Conservation (phyloP, 2,113 vertebrate genomes). For the Rhegmatorhina hoffmannsi region DNA sequence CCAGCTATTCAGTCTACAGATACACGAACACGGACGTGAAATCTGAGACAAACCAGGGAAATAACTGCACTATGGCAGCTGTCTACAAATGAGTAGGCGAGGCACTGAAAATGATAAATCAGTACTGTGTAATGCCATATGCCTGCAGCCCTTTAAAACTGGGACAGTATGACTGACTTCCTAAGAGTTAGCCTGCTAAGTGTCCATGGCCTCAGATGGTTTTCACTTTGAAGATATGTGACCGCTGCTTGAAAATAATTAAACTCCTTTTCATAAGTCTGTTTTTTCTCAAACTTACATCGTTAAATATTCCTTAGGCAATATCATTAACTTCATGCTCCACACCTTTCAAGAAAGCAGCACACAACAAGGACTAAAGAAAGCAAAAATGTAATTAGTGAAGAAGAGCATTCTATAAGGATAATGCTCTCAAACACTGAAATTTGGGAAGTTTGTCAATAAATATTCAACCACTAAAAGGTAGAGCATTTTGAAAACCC, state of each 20-base stretch:
- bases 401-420: background rate
- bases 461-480: background rate
- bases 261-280: slow-evolving; percentile 29
- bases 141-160: background rate
- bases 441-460: background rate
- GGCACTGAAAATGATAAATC: slow-evolving; percentile 10
- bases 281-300: background rate
- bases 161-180: slow-evolving; percentile 9
- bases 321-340: background rate
- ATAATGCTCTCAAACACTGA: background rate
- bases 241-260: slow-evolving; percentile 23
- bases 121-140: slow-evolving; percentile 7
- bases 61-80: background rate
- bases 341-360: background rate
- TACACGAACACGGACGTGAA: background rate
- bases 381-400: background rate
- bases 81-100: background rate
- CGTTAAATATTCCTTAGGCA: background rate
- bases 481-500: background rate
- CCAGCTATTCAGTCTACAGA: background rate
- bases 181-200: background rate
- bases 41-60: background rate
- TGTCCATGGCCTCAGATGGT: background rate
- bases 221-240: slow-evolving; percentile 2
- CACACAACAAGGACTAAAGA: background rate